phyloP scores from a whole-genome alignment of 2,113 vertebrate genomes.

The Myrmecobius fasciatus region DNA sequence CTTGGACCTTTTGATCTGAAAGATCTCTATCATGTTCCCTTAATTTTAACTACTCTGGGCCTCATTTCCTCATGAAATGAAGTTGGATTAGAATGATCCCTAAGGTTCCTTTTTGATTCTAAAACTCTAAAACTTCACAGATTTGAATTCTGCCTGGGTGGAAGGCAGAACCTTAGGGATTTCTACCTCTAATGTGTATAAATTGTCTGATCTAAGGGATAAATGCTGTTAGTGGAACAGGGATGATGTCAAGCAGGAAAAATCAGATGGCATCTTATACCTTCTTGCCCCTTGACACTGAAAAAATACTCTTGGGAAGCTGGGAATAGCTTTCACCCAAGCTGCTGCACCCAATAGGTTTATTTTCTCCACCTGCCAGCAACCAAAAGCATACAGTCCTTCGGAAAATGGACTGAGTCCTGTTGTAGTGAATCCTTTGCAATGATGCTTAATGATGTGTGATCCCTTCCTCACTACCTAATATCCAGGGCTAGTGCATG shows the following conservation, averaged over 20 bases:
- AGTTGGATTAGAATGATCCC: background rate
- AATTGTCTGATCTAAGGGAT: background rate
- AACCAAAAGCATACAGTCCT: background rate
- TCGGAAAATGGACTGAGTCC: background rate
- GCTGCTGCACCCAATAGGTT: background rate
- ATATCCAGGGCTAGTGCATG: background rate
- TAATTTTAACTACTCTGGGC: background rate
- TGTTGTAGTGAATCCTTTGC: background rate
- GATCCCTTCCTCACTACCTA: background rate
- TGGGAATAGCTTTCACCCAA: background rate
- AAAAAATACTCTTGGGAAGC: background rate
- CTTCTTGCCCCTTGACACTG: background rate
- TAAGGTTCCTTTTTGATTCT: background rate
- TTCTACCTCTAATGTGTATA: background rate
- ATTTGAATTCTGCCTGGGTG: background rate
- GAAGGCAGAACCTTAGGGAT: background rate
- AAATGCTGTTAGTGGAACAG: background rate
- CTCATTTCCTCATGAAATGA: background rate
- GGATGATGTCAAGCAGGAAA: background rate
- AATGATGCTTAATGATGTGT: background rate
- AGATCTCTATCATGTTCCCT: background rate
- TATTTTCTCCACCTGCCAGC: background rate
- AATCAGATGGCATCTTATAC: background rate
- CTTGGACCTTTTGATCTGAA: background rate
- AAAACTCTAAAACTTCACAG: background rate